Conservation (phyloP, 2,888 invertebrate genomes). For the Hydroisotoma schaefferi region DNA sequence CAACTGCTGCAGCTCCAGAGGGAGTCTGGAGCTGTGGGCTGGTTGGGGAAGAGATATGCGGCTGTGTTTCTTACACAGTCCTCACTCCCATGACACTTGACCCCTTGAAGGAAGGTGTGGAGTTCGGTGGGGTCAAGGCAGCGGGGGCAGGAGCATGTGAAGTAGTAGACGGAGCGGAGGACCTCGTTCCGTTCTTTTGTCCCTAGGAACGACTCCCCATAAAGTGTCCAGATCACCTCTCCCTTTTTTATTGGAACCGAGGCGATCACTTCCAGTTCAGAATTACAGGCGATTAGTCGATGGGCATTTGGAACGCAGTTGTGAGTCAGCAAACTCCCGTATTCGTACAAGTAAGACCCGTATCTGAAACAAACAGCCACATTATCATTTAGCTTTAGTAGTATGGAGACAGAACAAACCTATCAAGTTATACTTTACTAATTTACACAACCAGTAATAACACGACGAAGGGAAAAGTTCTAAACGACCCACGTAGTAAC, state of each 20-base stretch:
- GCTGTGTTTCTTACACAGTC: not conserved
- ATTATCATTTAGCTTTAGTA: too few species aligned
- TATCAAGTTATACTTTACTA: too few species aligned
- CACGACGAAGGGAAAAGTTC: too few species aligned
- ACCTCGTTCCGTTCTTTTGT: conserved; percentile 17
- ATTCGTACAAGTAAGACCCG: conserved; percentile 16
- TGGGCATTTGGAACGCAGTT: conserved; percentile 21
- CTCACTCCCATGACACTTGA: conserved; percentile 14
- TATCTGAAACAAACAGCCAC: conserved; percentile 16
- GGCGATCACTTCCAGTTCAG: conserved; percentile 11
- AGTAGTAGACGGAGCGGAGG: conserved; percentile 13
- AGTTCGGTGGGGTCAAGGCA: conserved; percentile 22
- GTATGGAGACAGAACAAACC: too few species aligned
- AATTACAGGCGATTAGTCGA: conserved; percentile 8
- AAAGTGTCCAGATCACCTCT: conserved; percentile 12
- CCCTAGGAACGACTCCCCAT: conserved; percentile 16
- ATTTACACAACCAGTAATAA: too few species aligned
- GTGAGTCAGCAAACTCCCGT: conserved; percentile 17
- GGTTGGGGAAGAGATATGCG: conserved; percentile 14
- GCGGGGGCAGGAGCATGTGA: conserved; percentile 17
- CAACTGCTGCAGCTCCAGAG: conserved; percentile 16
- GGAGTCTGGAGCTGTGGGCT: conserved; percentile 4
- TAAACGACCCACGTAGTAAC: too few species aligned
- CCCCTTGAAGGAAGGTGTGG: conserved; percentile 12
- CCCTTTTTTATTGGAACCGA: conserved; percentile 14